A percentile compares a stretch with the other conserved stretches of the same genome.
Evolutionary conservation across 2,797 vertebrate species (phyloP).

Genomic region (Acanthopagrus latus): DNA sequence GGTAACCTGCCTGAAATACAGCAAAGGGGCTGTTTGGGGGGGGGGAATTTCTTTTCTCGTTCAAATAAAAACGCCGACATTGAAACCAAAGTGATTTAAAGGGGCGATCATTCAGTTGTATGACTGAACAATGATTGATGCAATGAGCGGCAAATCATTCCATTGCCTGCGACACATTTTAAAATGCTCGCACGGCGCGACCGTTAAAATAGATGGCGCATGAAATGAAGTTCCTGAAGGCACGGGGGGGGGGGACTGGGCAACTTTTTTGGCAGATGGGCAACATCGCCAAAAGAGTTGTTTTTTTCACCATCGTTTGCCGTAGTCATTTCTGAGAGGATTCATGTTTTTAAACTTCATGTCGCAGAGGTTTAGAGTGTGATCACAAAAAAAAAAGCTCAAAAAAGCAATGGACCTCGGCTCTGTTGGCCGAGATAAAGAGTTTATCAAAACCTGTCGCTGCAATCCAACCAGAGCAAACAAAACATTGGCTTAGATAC

Average conservation of each 20-base stretch:
- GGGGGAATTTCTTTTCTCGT: neutral
- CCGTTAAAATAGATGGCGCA: constrained; percentile 63
- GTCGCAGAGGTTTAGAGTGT: neutral
- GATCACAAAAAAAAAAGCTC: neutral
- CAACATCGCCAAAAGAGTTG: constrained; percentile 7
- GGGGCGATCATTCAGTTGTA: constrained; percentile 26
- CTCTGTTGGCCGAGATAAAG: constrained; percentile 11
- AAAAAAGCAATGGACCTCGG: neutral
- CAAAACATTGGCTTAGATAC: constrained; percentile 31
- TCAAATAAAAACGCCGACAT: neutral
- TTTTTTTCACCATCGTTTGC: neutral
- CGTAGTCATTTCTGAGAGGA: constrained; percentile 9
- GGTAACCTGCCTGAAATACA: neutral
- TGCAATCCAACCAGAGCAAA: constrained; percentile 13
- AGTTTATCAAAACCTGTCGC: constrained; percentile 21
- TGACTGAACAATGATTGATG: constrained; percentile 50
- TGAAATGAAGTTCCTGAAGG: constrained; percentile 70
- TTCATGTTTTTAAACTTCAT: neutral
- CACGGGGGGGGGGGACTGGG: constrained; percentile 11
- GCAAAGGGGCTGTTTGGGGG: neutral
- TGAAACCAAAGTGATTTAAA: constrained; percentile 26
- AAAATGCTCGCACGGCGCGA: constrained; percentile 29
- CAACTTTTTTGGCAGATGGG: constrained; percentile 45
- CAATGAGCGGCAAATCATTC: constrained; percentile 36
- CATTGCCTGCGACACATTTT: constrained; percentile 26